Percentiles rank a stretch among this genome's conserved stretches.
These are phyloP conservation scores for Epinotia bilunana DNA, from an alignment of 2,888 invertebrate species.

Conservation along the genomic window DNA sequence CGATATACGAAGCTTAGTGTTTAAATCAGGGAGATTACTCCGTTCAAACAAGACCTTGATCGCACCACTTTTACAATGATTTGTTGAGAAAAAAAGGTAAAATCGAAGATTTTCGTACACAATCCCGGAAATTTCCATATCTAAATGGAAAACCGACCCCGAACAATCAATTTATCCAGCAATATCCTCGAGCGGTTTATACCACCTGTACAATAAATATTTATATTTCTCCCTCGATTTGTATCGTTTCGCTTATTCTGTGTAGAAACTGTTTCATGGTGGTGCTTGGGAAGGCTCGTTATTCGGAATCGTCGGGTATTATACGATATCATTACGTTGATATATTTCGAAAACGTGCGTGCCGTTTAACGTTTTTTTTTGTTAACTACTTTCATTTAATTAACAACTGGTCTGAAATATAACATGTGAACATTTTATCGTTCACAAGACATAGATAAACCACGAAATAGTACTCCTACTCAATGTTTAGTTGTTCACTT, in stretches of 20 bases:
- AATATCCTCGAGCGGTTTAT: slow-evolving; percentile 84
- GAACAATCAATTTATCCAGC: slow-evolving; percentile 84
- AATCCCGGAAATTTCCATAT: slow-evolving; percentile 84
- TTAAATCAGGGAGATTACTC: slow-evolving; percentile 56
- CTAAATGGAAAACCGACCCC: slow-evolving; percentile 85
- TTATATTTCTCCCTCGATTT: slow-evolving; percentile 79
- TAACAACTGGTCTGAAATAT: neutral
- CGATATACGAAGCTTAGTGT: slow-evolving; percentile 25
- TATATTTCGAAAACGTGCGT: neutral
- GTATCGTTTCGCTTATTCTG: slow-evolving; percentile 67
- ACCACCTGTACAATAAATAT: slow-evolving; percentile 84
- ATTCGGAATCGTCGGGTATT: slow-evolving; percentile 8
- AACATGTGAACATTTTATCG: slow-evolving; percentile 47
- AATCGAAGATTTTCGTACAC: slow-evolving; percentile 83
- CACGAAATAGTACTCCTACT: slow-evolving; percentile 62
- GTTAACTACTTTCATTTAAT: neutral
- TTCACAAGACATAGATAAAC: slow-evolving; percentile 62
- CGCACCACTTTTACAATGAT: slow-evolving; percentile 69
- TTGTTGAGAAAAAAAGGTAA: slow-evolving; percentile 77
- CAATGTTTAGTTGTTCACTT: slow-evolving; percentile 49
- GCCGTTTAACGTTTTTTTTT: neutral
- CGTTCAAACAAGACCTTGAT: slow-evolving; percentile 56
- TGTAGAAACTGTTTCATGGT: slow-evolving; percentile 52
- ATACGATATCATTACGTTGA: slow-evolving; percentile 14
- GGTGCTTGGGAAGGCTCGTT: slow-evolving; percentile 43